Evolutionary conservation across 2,888 invertebrate genomes (phyloP).

Genomic region (Callimorpha dominula): DNA sequence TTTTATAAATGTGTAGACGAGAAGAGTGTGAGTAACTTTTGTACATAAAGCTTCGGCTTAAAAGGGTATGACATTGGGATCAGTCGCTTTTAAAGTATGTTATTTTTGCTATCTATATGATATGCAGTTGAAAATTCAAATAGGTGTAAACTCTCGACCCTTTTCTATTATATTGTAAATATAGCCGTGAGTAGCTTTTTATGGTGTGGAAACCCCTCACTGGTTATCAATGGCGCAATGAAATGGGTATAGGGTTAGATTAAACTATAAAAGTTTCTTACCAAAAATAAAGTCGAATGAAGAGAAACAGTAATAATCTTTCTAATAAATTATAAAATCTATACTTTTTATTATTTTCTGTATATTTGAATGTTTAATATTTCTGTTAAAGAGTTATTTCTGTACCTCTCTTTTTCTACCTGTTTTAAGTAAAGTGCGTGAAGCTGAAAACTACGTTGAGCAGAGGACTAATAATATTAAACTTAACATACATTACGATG

Average conservation of each 20-base stretch:
- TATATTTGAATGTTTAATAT: too few species aligned
- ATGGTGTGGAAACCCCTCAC: slow-evolving; percentile 5
- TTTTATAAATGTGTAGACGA: too few species aligned
- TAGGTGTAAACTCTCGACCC: not conserved
- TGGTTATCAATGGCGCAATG: not conserved
- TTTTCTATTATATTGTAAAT: slow-evolving; percentile 6
- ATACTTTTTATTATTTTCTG: too few species aligned
- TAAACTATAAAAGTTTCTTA: not conserved
- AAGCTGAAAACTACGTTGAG: too few species aligned
- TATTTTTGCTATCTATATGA: slow-evolving; percentile 4
- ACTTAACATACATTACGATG: too few species aligned
- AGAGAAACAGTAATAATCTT: too few species aligned
- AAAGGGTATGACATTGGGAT: slow-evolving; percentile 7
- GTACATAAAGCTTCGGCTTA: slow-evolving; percentile 12
- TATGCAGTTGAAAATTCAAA: slow-evolving; percentile 7
- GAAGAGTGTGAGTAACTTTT: too few species aligned
- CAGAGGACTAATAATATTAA: too few species aligned
- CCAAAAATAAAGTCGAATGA: not conserved
- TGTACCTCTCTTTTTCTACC: too few species aligned
- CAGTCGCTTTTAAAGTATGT: slow-evolving; percentile 21
- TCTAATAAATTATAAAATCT: too few species aligned
- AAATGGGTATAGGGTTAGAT: not conserved
- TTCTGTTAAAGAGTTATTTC: too few species aligned
- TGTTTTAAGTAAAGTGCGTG: too few species aligned
- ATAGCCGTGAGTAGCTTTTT: not conserved